Base-by-base conservation (phyloP, 1,140 invertebrate genomes). In the Episyrphus balteatus region DNA sequence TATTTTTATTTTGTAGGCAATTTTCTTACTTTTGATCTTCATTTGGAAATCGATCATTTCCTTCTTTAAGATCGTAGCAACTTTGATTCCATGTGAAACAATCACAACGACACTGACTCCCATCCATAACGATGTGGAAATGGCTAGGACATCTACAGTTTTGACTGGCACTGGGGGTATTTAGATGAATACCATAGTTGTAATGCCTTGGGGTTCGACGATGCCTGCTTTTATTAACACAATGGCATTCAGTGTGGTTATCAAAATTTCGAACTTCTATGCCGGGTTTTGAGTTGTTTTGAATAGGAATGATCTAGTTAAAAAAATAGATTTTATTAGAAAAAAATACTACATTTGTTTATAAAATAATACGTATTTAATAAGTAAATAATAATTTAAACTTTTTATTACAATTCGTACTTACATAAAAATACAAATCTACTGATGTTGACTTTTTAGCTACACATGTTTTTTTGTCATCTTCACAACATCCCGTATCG, bases 401-500 rank as follows among this genome's bases (percentile, higher is more conserved):
- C 21, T 26, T 26, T 26, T 5, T 26, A 8, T 26, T 8, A 26
- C 3, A 26, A 8, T 26, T 26, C 3, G 8, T 26, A 32, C 42
- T 39, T 42, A 50, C 46, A 15, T 49, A 50, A 33, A 66, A 65
- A 8, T 52, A 48, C 31, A 54, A 32, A 17, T 58, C 45, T 17
- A 66, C 62, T 11, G 36, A 50, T 12, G 54, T 43, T 11, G 51
- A 48, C 0, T 18, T 49, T 43, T 62, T 66, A 3, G 44, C 50
- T 1, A 73, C 73, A 58, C 84, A 88, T 17, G 74, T 75, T 44
- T 75, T 68, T 2, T 66, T 55, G 44, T 76, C 73, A 15, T 70
- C 70, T 19, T 61, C 66, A 57, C 84, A 88, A 62, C 84, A 88
- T 36, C 84, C 84, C 3, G 80, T 81, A 56, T 79, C 76, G 48